These are phyloP conservation scores for Aegithalos caudatus DNA, from an alignment of 2,113 vertebrate genomes.

Conservation along the genomic window DNA sequence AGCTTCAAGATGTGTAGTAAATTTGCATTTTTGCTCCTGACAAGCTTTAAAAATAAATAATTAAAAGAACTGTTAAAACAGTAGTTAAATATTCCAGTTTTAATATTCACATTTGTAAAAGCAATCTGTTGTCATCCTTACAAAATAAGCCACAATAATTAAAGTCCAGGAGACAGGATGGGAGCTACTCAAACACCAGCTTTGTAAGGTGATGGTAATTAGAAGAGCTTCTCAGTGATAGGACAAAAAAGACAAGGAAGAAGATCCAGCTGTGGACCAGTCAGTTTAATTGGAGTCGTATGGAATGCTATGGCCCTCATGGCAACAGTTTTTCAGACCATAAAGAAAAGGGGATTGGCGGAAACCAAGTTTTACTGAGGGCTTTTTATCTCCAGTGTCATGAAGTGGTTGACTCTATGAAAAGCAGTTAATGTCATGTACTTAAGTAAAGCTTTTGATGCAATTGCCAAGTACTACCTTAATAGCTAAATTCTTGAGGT, in stretches of 20 bases:
- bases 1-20: not conserved
- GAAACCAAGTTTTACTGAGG: not conserved
- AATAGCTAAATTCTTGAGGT: not conserved
- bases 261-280: not conserved
- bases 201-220: not conserved
- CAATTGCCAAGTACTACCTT: not conserved
- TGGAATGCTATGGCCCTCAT: not conserved
- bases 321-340: not conserved
- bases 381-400: not conserved
- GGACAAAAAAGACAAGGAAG: not conserved
- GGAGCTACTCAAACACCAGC: not conserved
- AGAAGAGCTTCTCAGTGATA: not conserved
- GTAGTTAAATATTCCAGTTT: not conserved
- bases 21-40: not conserved
- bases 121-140: not conserved
- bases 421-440: not conserved
- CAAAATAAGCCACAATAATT: not conserved
- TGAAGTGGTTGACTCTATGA: not conserved
- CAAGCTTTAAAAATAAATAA: not conserved
- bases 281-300: not conserved
- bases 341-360: not conserved
- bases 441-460: not conserved
- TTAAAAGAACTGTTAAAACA: not conserved
- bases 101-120: not conserved
- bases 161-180: not conserved